These are phyloP conservation scores for Phoxinus dragarum DNA, from an alignment of 2,797 vertebrate species.

Conservation along the genomic window DNA sequence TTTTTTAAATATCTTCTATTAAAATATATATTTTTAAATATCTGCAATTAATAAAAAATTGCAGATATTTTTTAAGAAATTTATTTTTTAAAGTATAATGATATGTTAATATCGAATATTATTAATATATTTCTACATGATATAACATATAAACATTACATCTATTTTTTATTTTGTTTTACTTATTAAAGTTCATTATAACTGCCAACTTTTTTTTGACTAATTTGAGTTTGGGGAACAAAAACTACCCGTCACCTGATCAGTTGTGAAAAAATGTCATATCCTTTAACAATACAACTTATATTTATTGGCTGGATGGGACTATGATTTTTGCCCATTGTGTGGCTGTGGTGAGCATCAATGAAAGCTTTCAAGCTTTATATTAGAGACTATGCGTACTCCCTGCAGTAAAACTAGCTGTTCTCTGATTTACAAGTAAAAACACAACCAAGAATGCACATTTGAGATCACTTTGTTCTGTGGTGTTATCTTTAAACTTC, in stretches of 20 bases:
- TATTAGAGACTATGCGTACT: constrained; percentile 26
- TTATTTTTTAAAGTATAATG: too few species aligned
- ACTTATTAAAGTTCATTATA: background rate
- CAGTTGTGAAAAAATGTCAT: constrained; percentile 63
- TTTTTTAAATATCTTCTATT: background rate
- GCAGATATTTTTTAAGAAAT: too few species aligned
- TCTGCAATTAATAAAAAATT: background rate
- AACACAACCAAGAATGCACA: background rate
- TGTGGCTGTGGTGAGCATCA: constrained; percentile 56
- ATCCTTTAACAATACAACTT: constrained; percentile 64
- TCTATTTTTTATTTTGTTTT: background rate
- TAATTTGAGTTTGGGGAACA: constrained; percentile 7
- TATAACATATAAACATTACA: background rate
- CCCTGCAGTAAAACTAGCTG: constrained; percentile 22
- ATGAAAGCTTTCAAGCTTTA: constrained; percentile 51
- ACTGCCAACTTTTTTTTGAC: too few species aligned
- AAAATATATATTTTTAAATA: background rate
- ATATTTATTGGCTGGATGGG: constrained; percentile 62
- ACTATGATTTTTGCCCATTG: constrained; percentile 41
- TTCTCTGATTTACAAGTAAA: constrained; percentile 32
- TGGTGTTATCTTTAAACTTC: constrained; percentile 38
- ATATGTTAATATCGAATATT: too few species aligned
- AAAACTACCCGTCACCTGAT: constrained; percentile 61
- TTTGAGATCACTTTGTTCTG: constrained; percentile 38
- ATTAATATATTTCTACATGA: too few species aligned